Base-by-base conservation (phyloP, 2,888 invertebrate species). In the Ctenicera cuprea region DNA sequence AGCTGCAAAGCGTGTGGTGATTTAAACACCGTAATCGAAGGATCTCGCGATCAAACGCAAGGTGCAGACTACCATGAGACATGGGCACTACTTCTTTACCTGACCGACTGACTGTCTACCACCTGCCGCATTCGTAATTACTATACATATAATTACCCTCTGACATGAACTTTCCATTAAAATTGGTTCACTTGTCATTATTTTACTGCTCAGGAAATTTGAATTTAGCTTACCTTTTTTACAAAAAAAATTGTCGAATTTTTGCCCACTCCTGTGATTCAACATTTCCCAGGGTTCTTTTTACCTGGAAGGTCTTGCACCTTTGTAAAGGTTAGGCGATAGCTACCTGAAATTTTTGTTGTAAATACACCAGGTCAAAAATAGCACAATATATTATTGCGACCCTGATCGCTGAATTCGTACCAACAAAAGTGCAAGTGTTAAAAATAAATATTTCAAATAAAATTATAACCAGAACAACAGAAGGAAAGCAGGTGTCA, bases 61-160 rank as follows among this genome's bases (percentile, higher is more conserved):
- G 83, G 83, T 83, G 83, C 81, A 79, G 78, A 74, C 73, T 71
- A 38, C 52, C 48, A 70, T 20, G 68, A 64, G 59, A 74, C 69
- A 43, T 64, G 50, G 71, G 65, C 61, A 71, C 64, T 74, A 74
- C 75, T 75, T 77, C 76, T 75, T 71, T 78, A 77, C 75, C 73
- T 76, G 77, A 74, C 82, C 80, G 81, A 81, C 81, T 83, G 82
- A 81, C 82, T 83, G 83, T 80, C 82, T 81, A 66, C 83, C 84
- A 83, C 83, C 84, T 84, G 84, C 82, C 80, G 77, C 76, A 78
- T 78, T 76, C 75, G 75, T 83, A 83, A 84, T 84, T 83, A 81
- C 78, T 73, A 77, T 66, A 79, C 59, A 78, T 78, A 80, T 81
- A 83, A 81, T 82, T 81, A 81, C 80, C 80, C 80, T 80, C 76